Percentiles rank a stretch among this genome's conserved stretches.
These are phyloP conservation scores for Drosophila niveifrons DNA, from an alignment of 2,888 invertebrate species.

Conservation along the genomic window DNA sequence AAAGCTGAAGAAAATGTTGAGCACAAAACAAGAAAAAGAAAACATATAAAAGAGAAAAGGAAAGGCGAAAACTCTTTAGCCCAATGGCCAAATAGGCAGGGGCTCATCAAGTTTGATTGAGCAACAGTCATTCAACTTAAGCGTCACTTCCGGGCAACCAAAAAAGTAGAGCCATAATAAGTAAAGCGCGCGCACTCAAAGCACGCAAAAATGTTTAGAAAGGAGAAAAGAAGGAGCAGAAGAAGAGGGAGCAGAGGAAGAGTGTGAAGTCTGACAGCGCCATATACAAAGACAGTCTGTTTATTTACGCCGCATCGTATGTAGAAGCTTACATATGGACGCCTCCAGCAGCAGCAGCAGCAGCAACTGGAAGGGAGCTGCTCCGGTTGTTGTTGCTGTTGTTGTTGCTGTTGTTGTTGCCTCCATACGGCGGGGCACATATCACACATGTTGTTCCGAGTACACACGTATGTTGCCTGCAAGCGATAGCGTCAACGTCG, in stretches of 20 bases:
- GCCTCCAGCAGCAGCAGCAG: slow-evolving; percentile 67
- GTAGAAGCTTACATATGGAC: slow-evolving; percentile 84
- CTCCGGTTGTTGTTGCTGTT: slow-evolving; percentile 11
- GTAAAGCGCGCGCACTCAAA: slow-evolving; percentile 55
- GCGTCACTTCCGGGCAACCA: slow-evolving; percentile 59
- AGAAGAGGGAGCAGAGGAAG: slow-evolving; percentile 9
- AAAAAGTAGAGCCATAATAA: slow-evolving; percentile 36
- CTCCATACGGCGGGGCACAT: slow-evolving; percentile 86
- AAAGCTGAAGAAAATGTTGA: slow-evolving; percentile 16
- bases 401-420: slow-evolving; percentile 58
- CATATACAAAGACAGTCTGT: slow-evolving; percentile 81
- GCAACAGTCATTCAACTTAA: slow-evolving; percentile 67
- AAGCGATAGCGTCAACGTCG: slow-evolving; percentile 82
- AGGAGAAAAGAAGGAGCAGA: slow-evolving; percentile 13
- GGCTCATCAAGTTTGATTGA: slow-evolving; percentile 56
- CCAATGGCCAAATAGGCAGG: slow-evolving; percentile 51
- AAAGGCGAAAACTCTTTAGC: slow-evolving; percentile 27
- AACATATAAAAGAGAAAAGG: background rate
- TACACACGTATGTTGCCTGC: slow-evolving; percentile 85
- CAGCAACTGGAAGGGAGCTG: slow-evolving; percentile 11
- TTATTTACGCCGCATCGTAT: slow-evolving; percentile 85
- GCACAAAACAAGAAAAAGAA: background rate
- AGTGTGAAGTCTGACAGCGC: slow-evolving; percentile 13
- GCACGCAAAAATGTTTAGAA: slow-evolving; percentile 61
- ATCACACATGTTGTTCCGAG: slow-evolving; percentile 85